These are phyloP conservation scores for Drosophila mayaguana DNA, from an alignment of 2,888 invertebrate genomes.

Conservation along the genomic window DNA sequence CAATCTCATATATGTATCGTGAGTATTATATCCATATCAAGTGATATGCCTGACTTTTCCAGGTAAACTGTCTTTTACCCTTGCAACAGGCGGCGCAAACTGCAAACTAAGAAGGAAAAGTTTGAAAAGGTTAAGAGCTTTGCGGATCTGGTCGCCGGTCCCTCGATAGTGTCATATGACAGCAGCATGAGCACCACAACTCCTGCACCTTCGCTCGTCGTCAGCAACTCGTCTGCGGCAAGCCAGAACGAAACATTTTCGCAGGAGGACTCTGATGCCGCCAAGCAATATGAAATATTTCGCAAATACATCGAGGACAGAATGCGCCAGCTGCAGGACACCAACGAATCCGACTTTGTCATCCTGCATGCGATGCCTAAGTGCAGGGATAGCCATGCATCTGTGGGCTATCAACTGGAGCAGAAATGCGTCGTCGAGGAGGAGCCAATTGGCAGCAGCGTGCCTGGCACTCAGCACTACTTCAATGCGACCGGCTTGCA, in stretches of 20 bases:
- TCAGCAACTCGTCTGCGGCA: background rate
- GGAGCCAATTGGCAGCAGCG: constrained; percentile 44
- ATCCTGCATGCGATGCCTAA: constrained; percentile 54
- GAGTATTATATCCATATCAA: constrained; percentile 37
- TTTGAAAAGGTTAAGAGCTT: constrained; percentile 47
- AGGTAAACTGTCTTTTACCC: background rate
- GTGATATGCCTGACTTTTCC: too few species aligned
- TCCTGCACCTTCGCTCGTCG: background rate
- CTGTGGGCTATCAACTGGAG: constrained; percentile 55
- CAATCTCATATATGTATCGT: constrained; percentile 81
- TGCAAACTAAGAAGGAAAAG: constrained; percentile 41
- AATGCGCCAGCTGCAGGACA: constrained; percentile 66
- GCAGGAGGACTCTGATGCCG: constrained; percentile 1
- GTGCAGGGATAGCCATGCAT: constrained; percentile 54
- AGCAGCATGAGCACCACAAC: background rate
- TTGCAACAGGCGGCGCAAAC: constrained; percentile 34
- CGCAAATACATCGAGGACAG: constrained; percentile 36
- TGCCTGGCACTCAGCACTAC: constrained; percentile 63
- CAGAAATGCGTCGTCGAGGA: constrained; percentile 68
- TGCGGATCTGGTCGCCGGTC: constrained; percentile 37
- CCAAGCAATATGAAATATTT: constrained; percentile 39
- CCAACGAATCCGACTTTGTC: constrained; percentile 44
- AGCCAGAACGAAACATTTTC: background rate
- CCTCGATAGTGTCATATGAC: background rate
- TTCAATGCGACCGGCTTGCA: constrained; percentile 57